These are phyloP conservation scores for Turritopsis rubra DNA, from an alignment of 30 jellyfish, hydroid and myxozoan genomes.

Conservation along the genomic window DNA sequence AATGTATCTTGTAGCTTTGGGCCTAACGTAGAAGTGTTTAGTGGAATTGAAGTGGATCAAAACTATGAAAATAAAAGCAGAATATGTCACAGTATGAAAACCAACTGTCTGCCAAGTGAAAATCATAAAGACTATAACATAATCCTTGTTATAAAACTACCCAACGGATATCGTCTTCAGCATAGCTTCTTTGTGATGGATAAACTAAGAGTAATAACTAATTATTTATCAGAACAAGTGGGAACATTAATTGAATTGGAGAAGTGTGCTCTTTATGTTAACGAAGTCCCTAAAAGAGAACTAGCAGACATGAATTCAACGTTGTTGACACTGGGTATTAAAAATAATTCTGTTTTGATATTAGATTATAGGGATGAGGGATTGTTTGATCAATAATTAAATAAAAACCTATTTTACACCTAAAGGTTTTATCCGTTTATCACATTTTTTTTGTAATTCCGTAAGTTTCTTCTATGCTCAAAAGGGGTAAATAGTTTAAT, in stretches of 20 bases:
- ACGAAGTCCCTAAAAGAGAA: slow-evolving; percentile 32
- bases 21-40: neutral
- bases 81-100: neutral
- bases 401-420: slow-evolving; percentile 3
- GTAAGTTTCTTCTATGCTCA: no score
- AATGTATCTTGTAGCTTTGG: neutral
- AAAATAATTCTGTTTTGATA: slow-evolving; percentile 19
- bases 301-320: neutral
- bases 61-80: neutral
- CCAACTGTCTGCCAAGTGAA: neutral
- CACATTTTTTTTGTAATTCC: neutral
- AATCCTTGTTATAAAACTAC: slow-evolving; percentile 21
- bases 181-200: slow-evolving; percentile 2
- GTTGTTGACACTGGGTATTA: slow-evolving; percentile 5
- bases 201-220: neutral
- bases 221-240: neutral
- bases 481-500: no score
- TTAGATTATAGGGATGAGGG: slow-evolving; percentile 23
- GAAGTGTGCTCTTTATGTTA: slow-evolving; percentile 13
- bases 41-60: neutral
- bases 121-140: neutral
- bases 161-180: slow-evolving; percentile 29
- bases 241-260: neutral
- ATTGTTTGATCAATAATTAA: neutral
- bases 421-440: neutral